Conservation (phyloP, 2,888 invertebrate genomes). For the Stenichneumon culpator region DNA sequence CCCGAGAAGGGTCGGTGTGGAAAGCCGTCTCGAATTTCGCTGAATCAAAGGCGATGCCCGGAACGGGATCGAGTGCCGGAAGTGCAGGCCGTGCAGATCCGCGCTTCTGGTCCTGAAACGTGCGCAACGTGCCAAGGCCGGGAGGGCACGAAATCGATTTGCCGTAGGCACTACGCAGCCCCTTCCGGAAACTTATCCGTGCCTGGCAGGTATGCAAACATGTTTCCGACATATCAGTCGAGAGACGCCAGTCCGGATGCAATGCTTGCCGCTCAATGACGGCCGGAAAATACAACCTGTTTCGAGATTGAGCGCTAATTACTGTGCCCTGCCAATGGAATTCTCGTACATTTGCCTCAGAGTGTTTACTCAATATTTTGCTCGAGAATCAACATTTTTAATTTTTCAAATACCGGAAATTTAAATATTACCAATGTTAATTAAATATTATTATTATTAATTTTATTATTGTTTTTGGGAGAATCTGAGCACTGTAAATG, state of each 20-base stretch:
- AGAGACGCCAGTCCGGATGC: slow-evolving; percentile 15
- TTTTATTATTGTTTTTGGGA: too few relatives aligned
- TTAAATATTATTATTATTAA: too few relatives aligned
- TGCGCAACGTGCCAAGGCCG: slow-evolving; percentile 9
- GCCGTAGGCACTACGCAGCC: slow-evolving; percentile 72
- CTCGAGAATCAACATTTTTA: too few relatives aligned
- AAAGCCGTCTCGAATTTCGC: slow-evolving; percentile 85
- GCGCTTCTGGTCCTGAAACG: slow-evolving; percentile 54
- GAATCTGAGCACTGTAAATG: too few relatives aligned
- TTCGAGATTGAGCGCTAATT: too few relatives aligned
- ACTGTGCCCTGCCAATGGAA: too few relatives aligned
- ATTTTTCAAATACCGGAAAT: too few relatives aligned
- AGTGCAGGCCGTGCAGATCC: slow-evolving; percentile 61
- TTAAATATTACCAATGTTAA: too few relatives aligned
- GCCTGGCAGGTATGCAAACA: neutral
- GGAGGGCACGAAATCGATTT: slow-evolving; percentile 80
- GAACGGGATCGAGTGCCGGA: slow-evolving; percentile 61
- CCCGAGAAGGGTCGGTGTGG: slow-evolving; percentile 72
- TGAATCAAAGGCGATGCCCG: slow-evolving; percentile 83
- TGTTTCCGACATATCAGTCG: neutral
- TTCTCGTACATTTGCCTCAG: too few relatives aligned
- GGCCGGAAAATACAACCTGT: too few relatives aligned
- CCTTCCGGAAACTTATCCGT: slow-evolving; percentile 14
- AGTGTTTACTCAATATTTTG: too few relatives aligned
- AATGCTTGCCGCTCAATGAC: too few relatives aligned